Conservation (phyloP, 2,888 invertebrate genomes). For the Diaprepes abbreviatus region DNA sequence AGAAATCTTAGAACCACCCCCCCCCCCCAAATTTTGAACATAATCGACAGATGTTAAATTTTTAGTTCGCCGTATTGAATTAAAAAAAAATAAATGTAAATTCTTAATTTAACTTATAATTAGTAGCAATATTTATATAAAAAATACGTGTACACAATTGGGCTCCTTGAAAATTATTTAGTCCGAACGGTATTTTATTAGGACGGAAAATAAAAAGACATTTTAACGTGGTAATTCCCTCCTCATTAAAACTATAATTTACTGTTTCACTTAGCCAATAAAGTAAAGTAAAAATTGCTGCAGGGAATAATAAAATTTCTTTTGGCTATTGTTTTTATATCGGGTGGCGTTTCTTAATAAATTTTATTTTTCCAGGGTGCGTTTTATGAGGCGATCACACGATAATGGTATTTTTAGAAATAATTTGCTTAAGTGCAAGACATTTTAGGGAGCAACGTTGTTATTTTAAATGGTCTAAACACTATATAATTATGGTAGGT, state of each 20-base stretch:
- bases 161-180: too few relatives aligned
- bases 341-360: background rate
- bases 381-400: background rate
- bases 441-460: too few relatives aligned
- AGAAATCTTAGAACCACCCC: too few relatives aligned
- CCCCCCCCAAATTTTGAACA: too few relatives aligned
- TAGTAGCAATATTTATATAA: too few relatives aligned
- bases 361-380: constrained; percentile 1
- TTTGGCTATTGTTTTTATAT: background rate
- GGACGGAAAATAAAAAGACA: background rate
- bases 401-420: constrained; percentile 4
- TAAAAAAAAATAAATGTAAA: too few relatives aligned
- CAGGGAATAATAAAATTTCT: background rate
- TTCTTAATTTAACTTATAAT: too few relatives aligned
- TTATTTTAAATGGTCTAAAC: too few relatives aligned
- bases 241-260: background rate
- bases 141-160: too few relatives aligned
- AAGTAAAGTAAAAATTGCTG: background rate
- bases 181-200: background rate
- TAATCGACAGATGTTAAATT: too few relatives aligned
- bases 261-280: background rate
- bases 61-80: too few relatives aligned
- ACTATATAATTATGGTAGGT: too few relatives aligned
- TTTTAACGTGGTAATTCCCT: background rate
- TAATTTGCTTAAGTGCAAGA: background rate